Evolutionary conservation across 2,888 invertebrate species (phyloP).

Genomic region (Synergus japonicus): DNA sequence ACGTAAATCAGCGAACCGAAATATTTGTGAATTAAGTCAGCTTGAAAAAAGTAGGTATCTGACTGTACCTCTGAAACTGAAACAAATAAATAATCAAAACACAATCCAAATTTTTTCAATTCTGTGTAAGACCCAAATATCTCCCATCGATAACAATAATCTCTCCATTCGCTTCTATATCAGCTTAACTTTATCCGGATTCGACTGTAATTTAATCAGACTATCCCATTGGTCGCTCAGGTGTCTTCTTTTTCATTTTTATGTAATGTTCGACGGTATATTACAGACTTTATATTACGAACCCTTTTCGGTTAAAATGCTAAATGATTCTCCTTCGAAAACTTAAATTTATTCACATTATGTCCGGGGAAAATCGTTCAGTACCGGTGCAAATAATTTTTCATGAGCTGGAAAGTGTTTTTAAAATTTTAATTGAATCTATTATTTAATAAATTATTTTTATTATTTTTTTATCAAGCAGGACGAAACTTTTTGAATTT

Average conservation of each 20-base stretch:
- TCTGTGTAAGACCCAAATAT: constrained; percentile 11
- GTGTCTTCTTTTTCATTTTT: neutral
- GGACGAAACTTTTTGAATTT: neutral
- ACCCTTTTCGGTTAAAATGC: too few species aligned
- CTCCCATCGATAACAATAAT: neutral
- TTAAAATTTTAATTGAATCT: too few species aligned
- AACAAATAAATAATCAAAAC: neutral
- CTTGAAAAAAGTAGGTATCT: neutral
- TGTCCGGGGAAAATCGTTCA: too few species aligned
- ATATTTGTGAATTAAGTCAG: neutral
- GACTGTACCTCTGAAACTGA: neutral
- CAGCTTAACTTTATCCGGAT: constrained; percentile 10
- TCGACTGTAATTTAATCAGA: constrained; percentile 26
- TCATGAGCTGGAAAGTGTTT: too few species aligned
- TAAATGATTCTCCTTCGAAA: too few species aligned
- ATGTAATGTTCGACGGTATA: neutral
- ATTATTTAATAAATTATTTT: neutral
- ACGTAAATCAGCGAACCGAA: neutral
- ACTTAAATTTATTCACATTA: too few species aligned
- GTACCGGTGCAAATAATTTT: too few species aligned
- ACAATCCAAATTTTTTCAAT: constrained; percentile 33
- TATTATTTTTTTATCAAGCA: neutral
- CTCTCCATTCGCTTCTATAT: constrained; percentile 7
- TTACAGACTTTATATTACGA: too few species aligned
- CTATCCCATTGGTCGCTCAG: neutral